Percentiles rank a stretch among this genome's conserved stretches.
phyloP scores from a whole-genome alignment of 1,140 invertebrate species.

The Nasonia giraulti region DNA sequence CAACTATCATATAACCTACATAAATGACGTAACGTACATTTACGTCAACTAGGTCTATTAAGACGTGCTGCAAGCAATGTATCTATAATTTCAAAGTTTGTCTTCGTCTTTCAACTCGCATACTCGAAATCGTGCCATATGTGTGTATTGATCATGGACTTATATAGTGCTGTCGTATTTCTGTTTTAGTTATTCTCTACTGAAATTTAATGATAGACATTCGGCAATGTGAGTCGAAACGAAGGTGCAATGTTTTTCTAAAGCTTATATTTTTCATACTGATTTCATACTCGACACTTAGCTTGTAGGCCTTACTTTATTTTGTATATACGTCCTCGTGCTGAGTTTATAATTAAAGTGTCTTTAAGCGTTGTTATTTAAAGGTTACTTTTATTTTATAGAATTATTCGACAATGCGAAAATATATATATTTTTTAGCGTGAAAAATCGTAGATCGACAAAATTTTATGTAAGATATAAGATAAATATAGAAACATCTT shows the following conservation, averaged over 20 bases:
- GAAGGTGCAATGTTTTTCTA: slow-evolving; percentile 44
- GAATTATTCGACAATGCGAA: neutral
- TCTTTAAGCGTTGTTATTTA: slow-evolving; percentile 29
- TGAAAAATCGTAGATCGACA: slow-evolving; percentile 23
- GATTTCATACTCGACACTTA: slow-evolving; percentile 40
- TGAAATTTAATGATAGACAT: slow-evolving; percentile 14
- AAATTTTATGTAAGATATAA: slow-evolving; percentile 20
- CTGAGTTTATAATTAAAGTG: slow-evolving; percentile 27
- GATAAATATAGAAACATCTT: neutral
- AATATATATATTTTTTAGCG: slow-evolving; percentile 23
- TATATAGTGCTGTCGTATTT: slow-evolving; percentile 22
- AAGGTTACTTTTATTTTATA: slow-evolving; percentile 34
- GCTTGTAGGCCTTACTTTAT: slow-evolving; percentile 24
- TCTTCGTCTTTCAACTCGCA: slow-evolving; percentile 27
- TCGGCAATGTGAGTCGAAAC: slow-evolving; percentile 8
- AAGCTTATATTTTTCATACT: slow-evolving; percentile 50
- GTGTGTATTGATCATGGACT: slow-evolving; percentile 29
- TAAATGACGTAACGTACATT: neutral
- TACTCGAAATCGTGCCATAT: slow-evolving; percentile 53
- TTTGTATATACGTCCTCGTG: slow-evolving; percentile 36
- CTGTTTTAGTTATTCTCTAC: neutral
- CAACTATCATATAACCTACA: neutral
- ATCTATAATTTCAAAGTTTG: slow-evolving; percentile 21
- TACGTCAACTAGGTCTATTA: neutral
- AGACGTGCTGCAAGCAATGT: neutral